Evolutionary conservation across 2,888 invertebrate genomes (phyloP), one percentile per base, ranked within the genome.

Genomic region (Mantis religiosa): DNA sequence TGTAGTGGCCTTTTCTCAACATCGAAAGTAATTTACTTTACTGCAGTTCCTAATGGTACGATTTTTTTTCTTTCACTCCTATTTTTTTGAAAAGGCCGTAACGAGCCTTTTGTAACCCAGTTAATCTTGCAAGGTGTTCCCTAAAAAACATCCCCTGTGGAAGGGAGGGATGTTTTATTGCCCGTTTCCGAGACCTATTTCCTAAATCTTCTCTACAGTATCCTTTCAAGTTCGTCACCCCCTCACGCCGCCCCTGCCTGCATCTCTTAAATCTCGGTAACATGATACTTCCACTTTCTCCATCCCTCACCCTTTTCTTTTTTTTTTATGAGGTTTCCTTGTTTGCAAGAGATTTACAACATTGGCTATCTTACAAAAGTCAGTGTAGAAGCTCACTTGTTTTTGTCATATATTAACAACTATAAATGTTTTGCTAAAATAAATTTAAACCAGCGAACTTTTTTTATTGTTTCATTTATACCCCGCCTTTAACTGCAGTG

Each of bases 171-270:
- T 85, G 28, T 90, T 90, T 90, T 90, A 90, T 90, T 90, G 87
- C 90, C 14, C 85, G 85, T 85, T 89, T 86, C 89, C 90, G 90
- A 89, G 84, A 86, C 88, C 89, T 89, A 90, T 90, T 90, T 90
- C 90, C 90, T 87, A 89, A 89, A 89, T 89, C 90, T 90, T 85
- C 84, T 89, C 88, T 89, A 84, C 86, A 87, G 89, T 86, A 88
- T 89, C 89, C 89, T 88, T 85, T 89, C 85, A 84, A 82, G 25
- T 34, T 85, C 85, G 41, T 47, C 85, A 27, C 83, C 83, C 83
- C 4, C 85, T 41, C 82, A 82, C 85, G 41, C 34, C 41, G 30
- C 25, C 82, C 87, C 87, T n/a, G 30, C 54, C 82, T n/a, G 30
- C 87, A 82, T 81, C 85, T 83, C 84, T 84, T 84, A 88, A 84